A percentile compares a stretch with the other conserved stretches of the same genome.
phyloP scores from a whole-genome alignment of 2,888 invertebrate species.

The Brassicogethes aeneus region DNA sequence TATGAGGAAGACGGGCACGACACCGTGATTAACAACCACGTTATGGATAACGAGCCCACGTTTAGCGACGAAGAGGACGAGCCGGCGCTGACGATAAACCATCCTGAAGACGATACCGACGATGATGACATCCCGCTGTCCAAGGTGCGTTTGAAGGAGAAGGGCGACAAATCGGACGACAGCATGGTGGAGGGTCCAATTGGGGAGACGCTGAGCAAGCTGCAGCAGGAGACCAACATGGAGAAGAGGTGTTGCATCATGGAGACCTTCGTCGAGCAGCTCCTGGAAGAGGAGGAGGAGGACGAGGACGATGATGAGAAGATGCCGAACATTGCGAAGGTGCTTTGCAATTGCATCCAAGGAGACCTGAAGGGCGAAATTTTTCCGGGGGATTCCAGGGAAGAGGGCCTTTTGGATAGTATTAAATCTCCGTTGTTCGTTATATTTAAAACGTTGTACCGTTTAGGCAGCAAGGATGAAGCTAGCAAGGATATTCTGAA shows the following conservation, averaged over 20 bases:
- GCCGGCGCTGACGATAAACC: conserved; percentile 31
- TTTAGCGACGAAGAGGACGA: conserved; percentile 85
- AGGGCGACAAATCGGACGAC: conserved; percentile 34
- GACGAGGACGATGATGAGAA: conserved; percentile 50
- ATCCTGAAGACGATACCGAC: conserved; percentile 54
- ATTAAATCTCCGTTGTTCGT: conserved; percentile 74
- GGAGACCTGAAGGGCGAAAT: conserved; percentile 39
- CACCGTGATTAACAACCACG: conserved; percentile 37
- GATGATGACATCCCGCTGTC: conserved; percentile 72
- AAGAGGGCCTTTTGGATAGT: conserved; percentile 62
- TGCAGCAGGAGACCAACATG: conserved; percentile 50
- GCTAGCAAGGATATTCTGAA: conserved; percentile 65
- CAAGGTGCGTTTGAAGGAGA: conserved; percentile 60
- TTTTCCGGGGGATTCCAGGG: conserved; percentile 49
- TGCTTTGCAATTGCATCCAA: conserved; percentile 49
- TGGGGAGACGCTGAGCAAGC: conserved; percentile 45
- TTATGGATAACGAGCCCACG: conserved; percentile 57
- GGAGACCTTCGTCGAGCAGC: conserved; percentile 25
- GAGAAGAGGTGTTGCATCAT: conserved; percentile 55
- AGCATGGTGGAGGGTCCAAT: conserved; percentile 48
- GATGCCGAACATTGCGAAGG: conserved; percentile 48
- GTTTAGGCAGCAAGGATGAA: conserved; percentile 54
- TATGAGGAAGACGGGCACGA: conserved; percentile 23
- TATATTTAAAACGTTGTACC: conserved; percentile 74
- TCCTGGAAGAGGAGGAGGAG: conserved; percentile 40